Percentiles rank a stretch among this genome's conserved stretches.
Evolutionary conservation across 2,888 invertebrate genomes (phyloP).

Genomic region (Orthosia gracilis): DNA sequence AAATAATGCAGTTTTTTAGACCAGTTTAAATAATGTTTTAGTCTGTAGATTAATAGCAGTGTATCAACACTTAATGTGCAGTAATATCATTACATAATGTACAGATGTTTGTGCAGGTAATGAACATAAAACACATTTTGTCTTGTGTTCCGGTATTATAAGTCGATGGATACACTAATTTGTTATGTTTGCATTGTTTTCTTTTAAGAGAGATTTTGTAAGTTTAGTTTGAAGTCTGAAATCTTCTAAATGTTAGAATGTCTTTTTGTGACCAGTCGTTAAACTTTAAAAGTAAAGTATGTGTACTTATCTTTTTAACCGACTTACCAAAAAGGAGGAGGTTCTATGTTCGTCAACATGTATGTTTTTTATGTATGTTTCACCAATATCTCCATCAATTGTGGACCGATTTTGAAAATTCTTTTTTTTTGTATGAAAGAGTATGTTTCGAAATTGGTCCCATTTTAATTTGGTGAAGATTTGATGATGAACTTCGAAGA

Average conservation of each 20-base stretch:
- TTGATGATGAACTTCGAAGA: too few relatives aligned
- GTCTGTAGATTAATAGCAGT: conserved; percentile 2
- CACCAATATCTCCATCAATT: too few relatives aligned
- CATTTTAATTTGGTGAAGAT: too few relatives aligned
- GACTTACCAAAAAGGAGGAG: too few relatives aligned
- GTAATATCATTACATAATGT: conserved; percentile 23
- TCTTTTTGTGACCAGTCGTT: neutral
- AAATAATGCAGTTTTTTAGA: neutral
- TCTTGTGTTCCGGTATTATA: conserved; percentile 22
- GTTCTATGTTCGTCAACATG: too few relatives aligned
- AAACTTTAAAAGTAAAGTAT: neutral
- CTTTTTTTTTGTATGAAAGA: too few relatives aligned
- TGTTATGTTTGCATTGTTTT: conserved; percentile 1
- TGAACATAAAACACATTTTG: conserved; percentile 45
- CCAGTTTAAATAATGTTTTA: neutral
- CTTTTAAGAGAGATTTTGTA: neutral
- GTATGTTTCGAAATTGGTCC: too few relatives aligned
- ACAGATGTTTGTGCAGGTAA: conserved; percentile 28
- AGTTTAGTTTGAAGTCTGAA: neutral
- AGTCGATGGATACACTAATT: neutral
- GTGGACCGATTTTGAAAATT: too few relatives aligned
- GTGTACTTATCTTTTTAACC: too few relatives aligned
- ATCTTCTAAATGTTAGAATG: neutral
- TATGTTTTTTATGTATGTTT: too few relatives aligned
- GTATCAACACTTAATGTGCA: conserved; percentile 24